Base-by-base conservation (phyloP, 2,797 vertebrate genomes). In the Hipposideros larvatus region DNA sequence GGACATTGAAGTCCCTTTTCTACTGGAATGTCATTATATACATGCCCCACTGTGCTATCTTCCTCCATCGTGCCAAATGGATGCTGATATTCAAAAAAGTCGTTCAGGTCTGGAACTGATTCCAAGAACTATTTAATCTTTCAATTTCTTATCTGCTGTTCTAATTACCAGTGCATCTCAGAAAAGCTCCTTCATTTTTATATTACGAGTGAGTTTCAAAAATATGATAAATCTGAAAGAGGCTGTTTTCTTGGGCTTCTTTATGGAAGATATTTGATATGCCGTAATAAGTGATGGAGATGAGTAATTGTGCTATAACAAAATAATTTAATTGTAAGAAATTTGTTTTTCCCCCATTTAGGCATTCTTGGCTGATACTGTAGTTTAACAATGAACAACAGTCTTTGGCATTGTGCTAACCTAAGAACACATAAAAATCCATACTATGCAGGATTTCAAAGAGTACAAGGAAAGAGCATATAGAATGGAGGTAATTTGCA, bases 291-390 rank as follows among this genome's bases (percentile, higher is more conserved):
- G 84, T 88, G 22, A 80, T 77, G 19, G 34, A 78, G 86, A 94
- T 93, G 86, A 95, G n/a, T 91, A 65, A 77, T 80, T 84, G 63
- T 95, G 73, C 51, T 95, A 8, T 80, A 90, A 88, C 28, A 71
- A 78, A 87, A 71, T 90, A 89, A 95, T 94, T 83, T 95, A 91
- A 95, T 90, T 90, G 11, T 53, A 87, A 80, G 46, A 79, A 77
- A 90, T 53, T 73, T 74, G 24, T 11, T 16, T 66, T 90, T 28
- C 8, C 37, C 61, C 43, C 37, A 74, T 78, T 85, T 88, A 82
- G 4, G 68, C 86, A 16, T 85, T 37, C 16, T 91, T 96, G 80
- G 8, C 79, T 65, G 19, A 82, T 55, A 88, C 2, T 19, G 1
- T 43, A 63, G 77, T 59, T 96, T 53, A 61, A 87, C 89, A 90